These are phyloP conservation scores for Quadriops clusia DNA, from an alignment of 2,888 invertebrate genomes.

Conservation along the genomic window DNA sequence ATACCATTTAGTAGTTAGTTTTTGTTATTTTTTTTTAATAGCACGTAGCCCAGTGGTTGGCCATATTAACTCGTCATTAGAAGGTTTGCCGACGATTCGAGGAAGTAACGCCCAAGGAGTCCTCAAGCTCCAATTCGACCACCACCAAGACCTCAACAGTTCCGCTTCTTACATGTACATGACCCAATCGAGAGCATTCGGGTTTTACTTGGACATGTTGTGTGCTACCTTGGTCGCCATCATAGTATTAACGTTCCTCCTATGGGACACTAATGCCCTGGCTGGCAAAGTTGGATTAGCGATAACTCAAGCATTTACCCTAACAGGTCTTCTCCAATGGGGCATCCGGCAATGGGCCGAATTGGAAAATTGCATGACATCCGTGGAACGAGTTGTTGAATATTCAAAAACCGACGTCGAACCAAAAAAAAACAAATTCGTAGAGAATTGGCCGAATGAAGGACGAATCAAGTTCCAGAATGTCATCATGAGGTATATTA, in stretches of 20 bases:
- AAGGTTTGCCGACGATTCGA: conserved; percentile 30
- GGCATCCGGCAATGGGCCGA: conserved; percentile 78
- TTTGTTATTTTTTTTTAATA: conserved; percentile 11
- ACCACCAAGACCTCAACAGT: conserved; percentile 30
- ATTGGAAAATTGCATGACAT: conserved; percentile 66
- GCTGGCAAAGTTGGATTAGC: conserved; percentile 70
- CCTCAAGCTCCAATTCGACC: conserved; percentile 28
- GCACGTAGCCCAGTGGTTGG: conserved; percentile 33
- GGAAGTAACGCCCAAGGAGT: conserved; percentile 28
- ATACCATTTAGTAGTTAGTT: background rate
- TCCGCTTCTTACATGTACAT: conserved; percentile 28
- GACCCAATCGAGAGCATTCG: conserved; percentile 25
- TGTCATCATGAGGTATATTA: conserved; percentile 59
- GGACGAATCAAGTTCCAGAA: conserved; percentile 56
- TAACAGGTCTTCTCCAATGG: conserved; percentile 57
- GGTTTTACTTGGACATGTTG: conserved; percentile 26
- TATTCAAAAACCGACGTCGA: conserved; percentile 39
- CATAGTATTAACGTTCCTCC: conserved; percentile 18
- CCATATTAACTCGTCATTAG: conserved; percentile 30
- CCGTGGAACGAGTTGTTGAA: conserved; percentile 65
- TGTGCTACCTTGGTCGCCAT: conserved; percentile 23
- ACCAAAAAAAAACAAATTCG: conserved; percentile 25
- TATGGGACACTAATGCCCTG: background rate
- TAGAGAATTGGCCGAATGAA: conserved; percentile 59
- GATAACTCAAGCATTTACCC: conserved; percentile 62